A percentile compares a stretch with the other conserved stretches of the same genome.
Conservation (phyloP, 1,140 invertebrate genomes). For the Pristionchus pacificus region DNA sequence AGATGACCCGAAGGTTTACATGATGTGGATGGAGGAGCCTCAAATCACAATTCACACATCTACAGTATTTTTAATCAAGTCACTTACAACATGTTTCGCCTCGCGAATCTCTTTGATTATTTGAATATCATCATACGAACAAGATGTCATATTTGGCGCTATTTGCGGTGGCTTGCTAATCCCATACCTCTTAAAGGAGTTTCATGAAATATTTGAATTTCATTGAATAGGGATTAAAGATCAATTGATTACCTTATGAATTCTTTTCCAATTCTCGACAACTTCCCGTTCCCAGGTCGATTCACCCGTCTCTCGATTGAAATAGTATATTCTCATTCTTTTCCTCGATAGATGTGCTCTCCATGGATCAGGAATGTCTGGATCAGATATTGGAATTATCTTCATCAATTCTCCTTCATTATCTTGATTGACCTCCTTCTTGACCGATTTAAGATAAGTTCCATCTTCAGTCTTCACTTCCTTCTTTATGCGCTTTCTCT, state of each 20-base stretch:
- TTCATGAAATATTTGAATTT: background rate
- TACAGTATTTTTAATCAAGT: background rate
- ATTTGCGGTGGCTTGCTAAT: background rate
- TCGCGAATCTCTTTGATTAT: background rate
- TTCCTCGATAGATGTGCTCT: background rate
- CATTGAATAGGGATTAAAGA: background rate
- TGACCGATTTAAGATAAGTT: background rate
- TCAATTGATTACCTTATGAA: background rate
- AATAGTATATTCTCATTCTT: conserved; percentile 7
- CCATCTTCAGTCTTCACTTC: background rate
- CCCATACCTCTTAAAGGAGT: background rate
- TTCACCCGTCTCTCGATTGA: background rate
- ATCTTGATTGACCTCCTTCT: background rate
- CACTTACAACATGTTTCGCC: background rate
- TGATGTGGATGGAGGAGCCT: background rate
- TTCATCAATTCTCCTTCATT: background rate
- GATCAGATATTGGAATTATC: background rate
- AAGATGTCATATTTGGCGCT: background rate
- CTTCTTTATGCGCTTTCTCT: background rate
- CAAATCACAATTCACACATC: background rate
- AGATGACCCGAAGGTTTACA: background rate
- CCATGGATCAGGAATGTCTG: conserved; percentile 7
- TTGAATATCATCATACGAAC: background rate
- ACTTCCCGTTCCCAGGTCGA: conserved; percentile 8
- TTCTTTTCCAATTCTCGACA: background rate